These are phyloP conservation scores for Zygothrica quintamaculata DNA, from an alignment of 2,888 invertebrate genomes.

Conservation along the genomic window DNA sequence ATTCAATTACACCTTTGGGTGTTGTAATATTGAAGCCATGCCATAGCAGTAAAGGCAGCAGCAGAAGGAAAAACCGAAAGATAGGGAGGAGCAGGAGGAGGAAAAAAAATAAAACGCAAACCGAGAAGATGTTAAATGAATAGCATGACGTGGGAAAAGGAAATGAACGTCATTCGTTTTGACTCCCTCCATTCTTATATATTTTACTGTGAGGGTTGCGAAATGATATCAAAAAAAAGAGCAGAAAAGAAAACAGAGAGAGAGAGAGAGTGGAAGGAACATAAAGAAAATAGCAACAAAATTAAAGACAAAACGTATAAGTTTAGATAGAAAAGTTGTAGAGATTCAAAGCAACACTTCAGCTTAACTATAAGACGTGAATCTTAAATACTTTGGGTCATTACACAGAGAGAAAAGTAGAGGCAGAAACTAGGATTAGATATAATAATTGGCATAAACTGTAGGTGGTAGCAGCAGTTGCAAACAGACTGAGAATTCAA, in stretches of 20 bases:
- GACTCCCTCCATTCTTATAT: not conserved
- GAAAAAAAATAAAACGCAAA: slow-evolving; percentile 18
- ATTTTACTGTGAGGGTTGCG: slow-evolving; percentile 17
- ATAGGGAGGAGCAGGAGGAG: slow-evolving; percentile 12
- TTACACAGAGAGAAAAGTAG: slow-evolving; percentile 23
- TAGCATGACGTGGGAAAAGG: slow-evolving; percentile 29
- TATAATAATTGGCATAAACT: too few species aligned
- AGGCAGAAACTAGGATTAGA: too few species aligned
- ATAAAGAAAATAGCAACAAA: slow-evolving; percentile 13
- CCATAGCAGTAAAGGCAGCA: too few species aligned
- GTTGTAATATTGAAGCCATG: slow-evolving; percentile 76
- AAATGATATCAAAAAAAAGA: slow-evolving; percentile 6
- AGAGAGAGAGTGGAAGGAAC: too few species aligned
- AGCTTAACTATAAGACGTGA: slow-evolving; percentile 16
- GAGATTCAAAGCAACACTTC: slow-evolving; percentile 3
- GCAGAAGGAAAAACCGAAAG: too few species aligned
- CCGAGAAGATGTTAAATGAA: slow-evolving; percentile 46
- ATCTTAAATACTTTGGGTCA: slow-evolving; percentile 8
- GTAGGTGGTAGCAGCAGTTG: too few species aligned
- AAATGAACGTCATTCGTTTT: slow-evolving; percentile 19
- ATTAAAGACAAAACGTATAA: slow-evolving; percentile 49
- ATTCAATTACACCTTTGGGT: slow-evolving; percentile 84
- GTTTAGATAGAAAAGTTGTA: slow-evolving; percentile 33
- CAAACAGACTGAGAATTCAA: too few species aligned
- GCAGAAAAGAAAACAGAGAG: too few species aligned